These are phyloP conservation scores for Lepus townsendii DNA, from an alignment of 2,797 vertebrate genomes.

Conservation along the genomic window DNA sequence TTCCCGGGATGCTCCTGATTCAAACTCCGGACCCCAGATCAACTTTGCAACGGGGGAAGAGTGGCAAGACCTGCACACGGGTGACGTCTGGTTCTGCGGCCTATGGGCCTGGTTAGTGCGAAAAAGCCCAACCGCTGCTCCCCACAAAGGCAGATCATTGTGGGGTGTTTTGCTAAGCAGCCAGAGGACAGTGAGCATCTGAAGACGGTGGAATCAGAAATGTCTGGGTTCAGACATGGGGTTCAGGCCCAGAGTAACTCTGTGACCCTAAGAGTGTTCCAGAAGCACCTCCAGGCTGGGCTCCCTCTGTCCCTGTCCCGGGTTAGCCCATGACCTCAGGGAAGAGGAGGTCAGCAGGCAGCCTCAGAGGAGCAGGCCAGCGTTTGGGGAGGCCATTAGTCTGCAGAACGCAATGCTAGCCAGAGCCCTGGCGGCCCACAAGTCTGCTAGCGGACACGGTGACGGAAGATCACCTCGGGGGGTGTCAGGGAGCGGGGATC, in stretches of 20 bases:
- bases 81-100: background rate
- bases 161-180: background rate
- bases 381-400: background rate
- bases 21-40: constrained; percentile 29
- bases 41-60: background rate
- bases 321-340: background rate
- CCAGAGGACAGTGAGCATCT: background rate
- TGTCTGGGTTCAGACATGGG: background rate
- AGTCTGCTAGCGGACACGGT: background rate
- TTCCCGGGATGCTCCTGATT: background rate
- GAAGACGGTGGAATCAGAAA: background rate
- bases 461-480: background rate
- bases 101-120: background rate
- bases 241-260: background rate
- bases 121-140: background rate
- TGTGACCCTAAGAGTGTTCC: background rate
- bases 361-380: background rate
- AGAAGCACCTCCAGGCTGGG: background rate
- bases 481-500: background rate
- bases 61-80: background rate
- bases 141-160: background rate
- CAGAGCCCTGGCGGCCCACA: background rate
- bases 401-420: constrained; percentile 1
- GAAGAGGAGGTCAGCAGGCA: background rate
- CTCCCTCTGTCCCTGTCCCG: background rate